phyloP scores from a whole-genome alignment of 2,797 vertebrate species.

The Gephyroberyx darwinii region DNA sequence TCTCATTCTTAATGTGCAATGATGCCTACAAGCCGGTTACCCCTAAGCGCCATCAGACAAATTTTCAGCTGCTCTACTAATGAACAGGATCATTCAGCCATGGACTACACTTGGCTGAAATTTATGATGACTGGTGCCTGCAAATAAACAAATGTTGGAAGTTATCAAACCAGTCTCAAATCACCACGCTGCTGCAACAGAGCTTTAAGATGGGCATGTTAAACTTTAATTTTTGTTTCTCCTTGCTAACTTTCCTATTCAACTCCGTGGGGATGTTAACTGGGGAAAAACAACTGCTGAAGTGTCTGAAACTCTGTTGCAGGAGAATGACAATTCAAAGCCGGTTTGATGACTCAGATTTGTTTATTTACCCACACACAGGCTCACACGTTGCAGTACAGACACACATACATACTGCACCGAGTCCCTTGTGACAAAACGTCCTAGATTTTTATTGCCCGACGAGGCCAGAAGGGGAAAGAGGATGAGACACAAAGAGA shows the following conservation, averaged over 20 bases:
- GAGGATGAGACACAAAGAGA: neutral
- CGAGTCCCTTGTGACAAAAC: slow-evolving; percentile 52
- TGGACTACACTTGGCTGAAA: neutral
- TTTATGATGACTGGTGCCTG: neutral
- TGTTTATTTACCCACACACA: slow-evolving; percentile 66
- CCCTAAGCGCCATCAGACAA: too few species aligned
- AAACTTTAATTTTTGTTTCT: slow-evolving; percentile 11
- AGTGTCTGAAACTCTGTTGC: slow-evolving; percentile 22
- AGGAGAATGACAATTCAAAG: slow-evolving; percentile 51
- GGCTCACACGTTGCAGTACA: slow-evolving; percentile 55
- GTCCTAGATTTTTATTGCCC: slow-evolving; percentile 64
- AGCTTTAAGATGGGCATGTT: slow-evolving; percentile 2
- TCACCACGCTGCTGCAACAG: neutral
- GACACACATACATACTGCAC: slow-evolving; percentile 48
- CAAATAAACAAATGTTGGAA: neutral
- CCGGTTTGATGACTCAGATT: slow-evolving; percentile 54
- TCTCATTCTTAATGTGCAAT: neutral
- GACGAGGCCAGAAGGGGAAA: slow-evolving; percentile 26
- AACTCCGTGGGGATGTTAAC: slow-evolving; percentile 34
- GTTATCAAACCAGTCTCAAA: slow-evolving; percentile 12
- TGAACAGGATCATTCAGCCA: neutral
- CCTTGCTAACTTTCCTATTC: neutral
- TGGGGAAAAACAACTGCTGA: slow-evolving; percentile 35
- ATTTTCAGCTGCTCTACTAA: too few species aligned
- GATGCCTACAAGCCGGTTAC: too few species aligned